Evolutionary conservation across 2,888 invertebrate genomes (phyloP), one percentile per base, ranked within the genome.

Genomic region (Anthoptus insignis): DNA sequence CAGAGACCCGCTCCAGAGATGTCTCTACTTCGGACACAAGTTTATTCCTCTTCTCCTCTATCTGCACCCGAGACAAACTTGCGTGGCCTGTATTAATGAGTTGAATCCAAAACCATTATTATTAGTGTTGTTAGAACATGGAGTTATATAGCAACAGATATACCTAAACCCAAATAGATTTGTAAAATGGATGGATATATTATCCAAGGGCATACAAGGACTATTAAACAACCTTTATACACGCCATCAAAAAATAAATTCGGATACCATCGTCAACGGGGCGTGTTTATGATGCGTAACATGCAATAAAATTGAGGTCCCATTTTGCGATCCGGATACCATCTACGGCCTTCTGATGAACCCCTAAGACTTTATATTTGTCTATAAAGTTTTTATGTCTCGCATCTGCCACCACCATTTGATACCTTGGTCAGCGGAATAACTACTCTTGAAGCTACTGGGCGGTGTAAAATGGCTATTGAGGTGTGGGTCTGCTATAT

Each of bases 211-310:
- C 27, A 49, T 37, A 24, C 19, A 50, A 29, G 22, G 13, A 49
- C 81, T 82, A 88, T 89, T 89, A 89, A 87, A 82, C 75, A 78
- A 75, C 75, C 86, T 87, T 88, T 87, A 87, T 83, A 81, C 73
- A 74, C 73, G 73, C 78, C 81, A 80, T 81, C 79, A 83, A 75
- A 75, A 84, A 82, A 81, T 82, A 83, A 83, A 85, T 84, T 84
- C 81, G 73, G 74, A 80, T 83, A 86, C 88, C 89, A 90, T 91
- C 87, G 80, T 79, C 77, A 84, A 81, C 77, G 75, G 73, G 71
- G 76, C 81, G 84, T 86, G 88, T 92, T 92, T 92, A 93, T 91
- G 89, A 79, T 75, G 84, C 91, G 92, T 89, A 87, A 91, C 92
- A 89, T 81, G 91, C 86, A 90, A 90, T 93, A 92, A 93, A 93